Base-by-base conservation (phyloP, 2,797 vertebrate genomes). In the Acanthurus lineatus region DNA sequence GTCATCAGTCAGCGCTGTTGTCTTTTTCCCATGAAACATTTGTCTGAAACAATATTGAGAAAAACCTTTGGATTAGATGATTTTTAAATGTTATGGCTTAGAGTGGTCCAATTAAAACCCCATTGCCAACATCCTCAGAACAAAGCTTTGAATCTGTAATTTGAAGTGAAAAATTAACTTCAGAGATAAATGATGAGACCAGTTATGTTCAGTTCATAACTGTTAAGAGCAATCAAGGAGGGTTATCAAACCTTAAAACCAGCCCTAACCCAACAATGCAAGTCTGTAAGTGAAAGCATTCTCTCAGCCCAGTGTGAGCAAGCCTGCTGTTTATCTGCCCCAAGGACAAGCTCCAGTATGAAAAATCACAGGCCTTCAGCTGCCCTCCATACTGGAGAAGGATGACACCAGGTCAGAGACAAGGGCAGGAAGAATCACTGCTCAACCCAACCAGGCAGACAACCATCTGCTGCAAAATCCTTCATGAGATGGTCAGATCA, bases 381-480 rank as follows among this genome's bases (percentile, higher is more conserved):
- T 52, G 80, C 81, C 81, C 83, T 85, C 83, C 53, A 49, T 38
- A 53, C 64, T 76, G 79, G 71, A 73, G 58, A 77, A 83, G 73
- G 75, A 84, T 87, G 85, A 91, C 87, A 86, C 61, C 59, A 47
- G 89, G 91, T 91, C 86, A 88, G 69, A 87, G 58, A 84, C 85
- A 75, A 85, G 89, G 84, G 80, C 82, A 71, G 81, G 45, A 17
- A 53, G 77, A 71, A 77, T 77, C 44, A 60, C 63, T 2, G 35
- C 40, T 71, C 76, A 64, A 15, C 79, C 70, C 44, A 5, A 70
- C 64, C 69, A 66, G 57, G 76, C 81, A 87, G 81, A 85, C 79
- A 85, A 89, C 89, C 88, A 91, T 92, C 92, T 92, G 91, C 89
- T 80, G 77, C 69, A 71, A 89, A 88, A 84, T 81, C 65, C 74